Base-by-base conservation (phyloP, 2,113 vertebrate genomes). In the Pachypanchax playfairii region DNA sequence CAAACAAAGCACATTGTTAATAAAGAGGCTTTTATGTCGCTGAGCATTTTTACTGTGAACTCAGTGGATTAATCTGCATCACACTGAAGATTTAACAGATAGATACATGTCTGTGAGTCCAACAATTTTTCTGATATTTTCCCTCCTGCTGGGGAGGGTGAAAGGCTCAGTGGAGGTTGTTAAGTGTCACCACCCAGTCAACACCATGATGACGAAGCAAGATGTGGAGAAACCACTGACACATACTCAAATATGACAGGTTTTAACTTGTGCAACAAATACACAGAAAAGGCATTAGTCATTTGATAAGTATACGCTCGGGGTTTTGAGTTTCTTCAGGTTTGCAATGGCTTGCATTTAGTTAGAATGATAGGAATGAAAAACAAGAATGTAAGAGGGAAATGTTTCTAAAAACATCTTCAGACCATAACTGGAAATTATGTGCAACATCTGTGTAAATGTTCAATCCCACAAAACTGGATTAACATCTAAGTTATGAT, bases 181-280 rank as follows among this genome's bases (percentile, higher is more conserved):
- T 24, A 7, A 26, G 11, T 47, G 33, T 70, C 39, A 33, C 14
- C 42, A 22, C 17, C 21, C 5, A 52, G 22, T 31, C 54, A 39
- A 8, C 31, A 73, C 26, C n/a, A n/a, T 8, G 17, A 61, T 67
- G 49, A 59, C 1, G 2, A 28, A 42, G 17, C 24, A 49, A 57
- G 5, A 20, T 10, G n/a, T 17, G 21, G 25, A 11, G 54, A 14
- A 21, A 10, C 35, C 47, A 46, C 53, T 72, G 66, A 70, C 47
- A 10, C 18, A 26, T 14, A 33, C 24, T 48, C 18, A 12, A 64
- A 51, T 17, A n/a, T 29, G 21, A 46, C 35, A 39, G 26, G 39
- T 24, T 24, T 4, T 8, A 59, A 21, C 57, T 49, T 52, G 52
- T 58, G 35, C 7, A 44, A 36, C 47, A 62, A 51, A 47, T 51